A percentile compares a stretch with the other conserved stretches of the same genome.
These are phyloP conservation scores for Encarsia formosa DNA, from an alignment of 2,888 invertebrate genomes.

Conservation along the genomic window DNA sequence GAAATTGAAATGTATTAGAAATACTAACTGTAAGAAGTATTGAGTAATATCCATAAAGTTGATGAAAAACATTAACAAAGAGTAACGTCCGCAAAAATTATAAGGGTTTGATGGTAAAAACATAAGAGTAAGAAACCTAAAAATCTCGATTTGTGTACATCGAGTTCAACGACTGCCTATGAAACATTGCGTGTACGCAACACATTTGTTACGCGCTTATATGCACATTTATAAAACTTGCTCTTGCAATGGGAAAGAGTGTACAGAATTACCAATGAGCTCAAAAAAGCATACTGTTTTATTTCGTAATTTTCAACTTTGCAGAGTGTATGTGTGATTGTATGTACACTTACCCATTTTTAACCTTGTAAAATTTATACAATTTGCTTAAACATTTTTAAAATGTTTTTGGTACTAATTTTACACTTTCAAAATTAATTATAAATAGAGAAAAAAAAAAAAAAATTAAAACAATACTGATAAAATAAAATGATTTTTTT, in stretches of 20 bases:
- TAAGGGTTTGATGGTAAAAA: background rate
- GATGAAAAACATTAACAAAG: conserved; percentile 12
- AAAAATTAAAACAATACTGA: too few species aligned
- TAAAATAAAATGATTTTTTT: too few species aligned
- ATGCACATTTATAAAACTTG: conserved; percentile 11
- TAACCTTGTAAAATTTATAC: conserved; percentile 23
- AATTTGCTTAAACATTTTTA: too few species aligned
- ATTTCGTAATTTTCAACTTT: conserved; percentile 18
- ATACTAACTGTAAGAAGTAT: conserved; percentile 1
- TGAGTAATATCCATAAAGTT: conserved; percentile 5
- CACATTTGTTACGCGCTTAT: conserved; percentile 3
- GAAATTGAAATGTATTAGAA: too few species aligned
- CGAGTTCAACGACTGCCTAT: conserved; percentile 26
- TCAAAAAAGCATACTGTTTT: conserved; percentile 10
- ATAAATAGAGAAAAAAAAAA: too few species aligned
- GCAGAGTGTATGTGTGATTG: too few species aligned
- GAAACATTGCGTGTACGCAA: conserved; percentile 16
- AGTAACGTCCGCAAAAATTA: conserved; percentile 20
- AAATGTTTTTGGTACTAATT: too few species aligned
- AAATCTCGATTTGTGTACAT: conserved; percentile 16
- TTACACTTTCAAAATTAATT: too few species aligned
- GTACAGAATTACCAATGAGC: conserved; percentile 21
- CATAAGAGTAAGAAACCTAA: conserved; percentile 1
- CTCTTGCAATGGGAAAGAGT: background rate
- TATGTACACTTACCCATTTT: conserved; percentile 18